These are phyloP conservation scores for Gavia stellata DNA, from an alignment of 2,113 vertebrate species.

Conservation along the genomic window DNA sequence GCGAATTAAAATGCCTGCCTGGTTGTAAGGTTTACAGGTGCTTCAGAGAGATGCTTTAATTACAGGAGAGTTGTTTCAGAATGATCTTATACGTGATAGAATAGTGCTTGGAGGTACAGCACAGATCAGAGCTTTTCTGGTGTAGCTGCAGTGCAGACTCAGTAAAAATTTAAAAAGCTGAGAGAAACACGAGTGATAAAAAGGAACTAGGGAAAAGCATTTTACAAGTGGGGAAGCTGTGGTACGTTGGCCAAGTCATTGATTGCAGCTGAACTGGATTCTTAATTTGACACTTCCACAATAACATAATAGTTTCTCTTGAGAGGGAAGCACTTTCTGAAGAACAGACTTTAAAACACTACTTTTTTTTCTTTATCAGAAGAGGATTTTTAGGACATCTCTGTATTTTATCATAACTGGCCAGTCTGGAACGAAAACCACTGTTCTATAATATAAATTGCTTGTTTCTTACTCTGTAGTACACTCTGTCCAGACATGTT, in stretches of 20 bases:
- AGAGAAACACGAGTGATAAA: not conserved
- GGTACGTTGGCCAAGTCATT: not conserved
- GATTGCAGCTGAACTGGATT: not conserved
- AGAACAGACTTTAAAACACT: not conserved
- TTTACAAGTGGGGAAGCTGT: not conserved
- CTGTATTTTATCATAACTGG: not conserved
- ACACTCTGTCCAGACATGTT: not conserved
- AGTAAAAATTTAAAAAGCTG: conserved; percentile 18
- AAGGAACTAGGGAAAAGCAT: not conserved
- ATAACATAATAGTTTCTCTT: not conserved
- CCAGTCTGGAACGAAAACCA: not conserved
- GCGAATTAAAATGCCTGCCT: not conserved
- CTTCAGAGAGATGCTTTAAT: conserved; percentile 8
- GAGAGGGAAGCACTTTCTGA: not conserved
- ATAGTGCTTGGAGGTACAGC: not conserved
- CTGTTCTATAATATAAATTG: not conserved
- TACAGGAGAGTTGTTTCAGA: not conserved
- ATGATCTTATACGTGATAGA: not conserved
- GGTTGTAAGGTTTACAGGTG: not conserved
- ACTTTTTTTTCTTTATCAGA: not conserved
- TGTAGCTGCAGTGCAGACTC: not conserved
- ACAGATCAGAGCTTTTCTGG: not conserved
- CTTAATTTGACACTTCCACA: not conserved
- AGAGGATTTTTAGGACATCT: not conserved
- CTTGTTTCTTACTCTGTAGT: not conserved